phyloP scores from a whole-genome alignment of 2,797 vertebrate genomes.

The Hephaestus fuliginosus region DNA sequence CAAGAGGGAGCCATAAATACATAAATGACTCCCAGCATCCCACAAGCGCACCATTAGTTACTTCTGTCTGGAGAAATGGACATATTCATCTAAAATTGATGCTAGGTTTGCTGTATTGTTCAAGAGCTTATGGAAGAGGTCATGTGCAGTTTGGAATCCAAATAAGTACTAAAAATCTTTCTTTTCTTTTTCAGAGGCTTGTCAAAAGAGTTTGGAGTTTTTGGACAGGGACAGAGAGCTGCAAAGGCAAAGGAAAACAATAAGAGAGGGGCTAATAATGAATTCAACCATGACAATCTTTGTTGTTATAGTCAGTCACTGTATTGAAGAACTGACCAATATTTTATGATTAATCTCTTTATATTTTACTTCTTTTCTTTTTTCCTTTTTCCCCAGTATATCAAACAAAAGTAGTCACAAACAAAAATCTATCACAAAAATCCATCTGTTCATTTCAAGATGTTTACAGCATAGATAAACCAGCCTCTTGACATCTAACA shows the following conservation, averaged over 20 bases:
- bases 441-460: neutral
- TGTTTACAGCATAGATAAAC: neutral
- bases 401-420: constrained; percentile 2
- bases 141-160: neutral
- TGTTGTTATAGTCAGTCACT: neutral
- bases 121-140: neutral
- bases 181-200: neutral
- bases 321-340: neutral
- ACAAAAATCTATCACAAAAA: constrained; percentile 12
- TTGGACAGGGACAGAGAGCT: neutral
- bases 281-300: neutral
- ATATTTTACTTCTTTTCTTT: neutral
- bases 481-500: neutral
- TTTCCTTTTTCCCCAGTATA: neutral
- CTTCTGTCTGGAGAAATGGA: neutral
- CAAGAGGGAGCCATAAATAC: constrained; percentile 54
- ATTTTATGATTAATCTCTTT: neutral
- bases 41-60: neutral
- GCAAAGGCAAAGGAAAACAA: constrained; percentile 13
- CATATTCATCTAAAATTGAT: neutral
- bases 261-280: neutral
- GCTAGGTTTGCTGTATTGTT: neutral
- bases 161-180: neutral
- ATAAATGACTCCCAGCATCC: neutral
- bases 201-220: neutral